A percentile compares a stretch with the other conserved stretches of the same genome.
Conservation (phyloP, 2,888 invertebrate genomes). For the Hypselothyrea guttata region DNA sequence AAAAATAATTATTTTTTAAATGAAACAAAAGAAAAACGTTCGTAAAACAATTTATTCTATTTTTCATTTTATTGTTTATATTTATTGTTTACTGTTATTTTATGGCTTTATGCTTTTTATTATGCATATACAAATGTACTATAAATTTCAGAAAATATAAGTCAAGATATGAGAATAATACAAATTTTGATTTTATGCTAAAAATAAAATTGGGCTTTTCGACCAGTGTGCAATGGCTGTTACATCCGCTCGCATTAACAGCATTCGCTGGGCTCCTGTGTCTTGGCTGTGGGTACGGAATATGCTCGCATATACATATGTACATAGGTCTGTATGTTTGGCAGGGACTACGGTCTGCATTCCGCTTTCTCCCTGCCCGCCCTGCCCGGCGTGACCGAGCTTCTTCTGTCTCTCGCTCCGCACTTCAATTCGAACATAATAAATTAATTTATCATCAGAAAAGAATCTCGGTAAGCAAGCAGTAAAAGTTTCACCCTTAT, state of each 20-base stretch:
- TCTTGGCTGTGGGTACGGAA: background rate
- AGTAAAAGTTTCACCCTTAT: slow-evolving; percentile 74
- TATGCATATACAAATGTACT: too few relatives aligned
- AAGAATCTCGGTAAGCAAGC: slow-evolving; percentile 72
- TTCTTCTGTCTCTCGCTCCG: slow-evolving; percentile 30
- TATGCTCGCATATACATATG: background rate
- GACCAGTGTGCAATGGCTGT: slow-evolving; percentile 49
- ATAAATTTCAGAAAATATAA: too few relatives aligned
- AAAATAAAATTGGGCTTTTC: too few relatives aligned
- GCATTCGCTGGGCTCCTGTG: slow-evolving; percentile 38
- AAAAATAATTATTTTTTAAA: too few relatives aligned
- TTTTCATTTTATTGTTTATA: too few relatives aligned
- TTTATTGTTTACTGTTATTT: too few relatives aligned
- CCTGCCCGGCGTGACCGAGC: too few relatives aligned
- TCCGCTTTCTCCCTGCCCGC: background rate
- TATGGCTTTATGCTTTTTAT: too few relatives aligned
- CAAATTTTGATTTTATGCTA: too few relatives aligned
- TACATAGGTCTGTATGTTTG: slow-evolving; percentile 1
- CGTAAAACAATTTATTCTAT: too few relatives aligned
- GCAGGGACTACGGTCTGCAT: slow-evolving; percentile 28
- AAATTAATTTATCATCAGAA: slow-evolving; percentile 81
- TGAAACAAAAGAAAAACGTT: too few relatives aligned
- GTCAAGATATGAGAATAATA: too few relatives aligned
- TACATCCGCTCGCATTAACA: slow-evolving; percentile 59
- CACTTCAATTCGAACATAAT: slow-evolving; percentile 80